Evolutionary conservation across 2,888 invertebrate species (phyloP), one percentile per base, ranked within the genome.

Genomic region (Coenonympha glycerion): DNA sequence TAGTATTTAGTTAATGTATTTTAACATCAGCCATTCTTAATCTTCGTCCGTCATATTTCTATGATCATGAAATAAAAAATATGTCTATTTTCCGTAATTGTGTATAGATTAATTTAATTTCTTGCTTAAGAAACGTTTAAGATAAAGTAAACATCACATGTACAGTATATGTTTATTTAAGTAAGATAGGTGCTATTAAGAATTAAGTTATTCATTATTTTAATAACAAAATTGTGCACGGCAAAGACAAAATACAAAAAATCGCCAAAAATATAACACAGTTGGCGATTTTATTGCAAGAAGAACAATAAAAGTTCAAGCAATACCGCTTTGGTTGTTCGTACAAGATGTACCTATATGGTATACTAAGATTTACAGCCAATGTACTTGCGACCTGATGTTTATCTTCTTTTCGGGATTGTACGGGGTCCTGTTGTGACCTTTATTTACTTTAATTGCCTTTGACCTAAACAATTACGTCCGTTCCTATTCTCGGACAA

Each of bases 171-270:
- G n/a, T n/a, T 34, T 18, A 34, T 13, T 34, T n/a, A 34, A 26
- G 3, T 9, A 8, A n/a, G 8, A 8, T 26, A 6, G 5, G 6
- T 13, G 6, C 13, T 18, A 6, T 21, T 19, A n/a, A n/a, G n/a
- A n/a, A n/a, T n/a, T n/a, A n/a, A n/a, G n/a, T n/a, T n/a, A n/a
- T n/a, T n/a, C n/a, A n/a, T n/a, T n/a, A n/a, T 21, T 13, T 11
- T 8, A 63, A 62, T 61, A 68, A 75, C 69, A 60, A 68, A 64
- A 56, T 67, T 28, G 21, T 65, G 63, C 68, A 55, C 21, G 59
- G 56, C 61, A 70, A 62, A 67, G 66, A 61, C 57, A 60, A 52
- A 53, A 53, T 55, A 60, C 51, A 55, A 53, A 58, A 53, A 55
- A 55, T 59, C 56, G 58, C 61, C 57, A 62, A 68, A 50, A 45